These are phyloP conservation scores for Tuta absoluta DNA, from an alignment of 2,888 invertebrate genomes.

Conservation along the genomic window DNA sequence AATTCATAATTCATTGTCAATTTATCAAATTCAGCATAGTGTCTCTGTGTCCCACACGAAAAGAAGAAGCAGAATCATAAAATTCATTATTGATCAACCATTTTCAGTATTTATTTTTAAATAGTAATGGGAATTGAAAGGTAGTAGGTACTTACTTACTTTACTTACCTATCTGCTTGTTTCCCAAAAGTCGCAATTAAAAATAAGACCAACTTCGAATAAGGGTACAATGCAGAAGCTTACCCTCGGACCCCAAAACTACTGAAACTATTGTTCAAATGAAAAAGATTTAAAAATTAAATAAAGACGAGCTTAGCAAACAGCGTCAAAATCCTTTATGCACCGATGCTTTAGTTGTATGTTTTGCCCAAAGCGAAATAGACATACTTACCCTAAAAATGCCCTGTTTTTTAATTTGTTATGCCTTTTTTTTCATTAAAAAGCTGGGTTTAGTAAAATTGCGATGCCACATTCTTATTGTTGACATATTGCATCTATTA, in stretches of 20 bases:
- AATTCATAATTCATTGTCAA: no score
- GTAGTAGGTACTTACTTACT: no score
- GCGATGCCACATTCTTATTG: neutral
- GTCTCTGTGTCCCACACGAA: no score
- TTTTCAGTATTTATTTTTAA: no score
- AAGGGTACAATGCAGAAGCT: neutral
- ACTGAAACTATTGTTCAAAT: neutral
- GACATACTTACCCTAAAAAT: neutral
- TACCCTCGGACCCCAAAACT: neutral
- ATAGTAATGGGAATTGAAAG: no score
- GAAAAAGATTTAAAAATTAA: constrained; percentile 28
- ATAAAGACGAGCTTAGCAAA: constrained; percentile 5
- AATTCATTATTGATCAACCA: no score
- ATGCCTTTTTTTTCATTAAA: neutral
- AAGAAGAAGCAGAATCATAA: no score
- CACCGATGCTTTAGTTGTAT: constrained; percentile 42
- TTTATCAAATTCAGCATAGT: no score
- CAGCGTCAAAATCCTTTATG: constrained; percentile 48
- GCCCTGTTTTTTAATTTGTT: neutral
- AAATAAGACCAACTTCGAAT: no score
- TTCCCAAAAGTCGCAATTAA: no score
- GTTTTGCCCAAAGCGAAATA: constrained; percentile 36
- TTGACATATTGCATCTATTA: neutral
- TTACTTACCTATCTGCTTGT: no score
- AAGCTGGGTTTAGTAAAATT: neutral